Conservation (phyloP, 2,797 vertebrate genomes). For the Gymnopithys bicolor region DNA sequence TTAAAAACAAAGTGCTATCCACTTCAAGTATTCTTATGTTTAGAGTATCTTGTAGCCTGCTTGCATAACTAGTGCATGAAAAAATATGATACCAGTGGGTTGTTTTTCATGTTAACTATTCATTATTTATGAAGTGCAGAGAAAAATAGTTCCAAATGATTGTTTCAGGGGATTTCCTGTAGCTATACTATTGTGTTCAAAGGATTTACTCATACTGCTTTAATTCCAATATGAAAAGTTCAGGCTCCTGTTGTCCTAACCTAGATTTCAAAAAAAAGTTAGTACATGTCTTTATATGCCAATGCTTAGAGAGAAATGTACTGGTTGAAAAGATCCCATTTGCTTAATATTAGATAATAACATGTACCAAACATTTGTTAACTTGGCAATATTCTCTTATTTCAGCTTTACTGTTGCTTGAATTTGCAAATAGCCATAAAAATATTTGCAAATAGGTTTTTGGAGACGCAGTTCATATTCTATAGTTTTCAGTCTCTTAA, state of each 20-base stretch:
- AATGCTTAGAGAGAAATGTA: no score
- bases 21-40: slow-evolving; percentile 65
- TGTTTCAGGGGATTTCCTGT: slow-evolving; percentile 70
- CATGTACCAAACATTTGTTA: not conserved
- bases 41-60: slow-evolving; percentile 47
- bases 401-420: not conserved
- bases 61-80: slow-evolving; percentile 67
- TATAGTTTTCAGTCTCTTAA: not conserved
- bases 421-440: not conserved
- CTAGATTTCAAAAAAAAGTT: slow-evolving; percentile 40
- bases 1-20: slow-evolving; percentile 10
- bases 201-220: slow-evolving; percentile 53
- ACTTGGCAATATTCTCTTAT: not conserved
- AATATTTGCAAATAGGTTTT: not conserved
- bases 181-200: slow-evolving; percentile 60
- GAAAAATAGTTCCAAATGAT: slow-evolving; percentile 70
- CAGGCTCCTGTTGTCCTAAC: slow-evolving; percentile 59
- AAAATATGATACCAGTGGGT: slow-evolving; percentile 33
- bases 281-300: not conserved
- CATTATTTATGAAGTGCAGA: slow-evolving; percentile 76
- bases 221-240: slow-evolving; percentile 69
- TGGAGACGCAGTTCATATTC: not conserved
- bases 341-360: not conserved
- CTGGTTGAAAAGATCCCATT: not conserved
- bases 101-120: slow-evolving; percentile 65